A percentile compares a stretch with the other conserved stretches of the same genome.
These are phyloP conservation scores for Eclectus roratus DNA, from an alignment of 2,113 vertebrate species.

Conservation along the genomic window DNA sequence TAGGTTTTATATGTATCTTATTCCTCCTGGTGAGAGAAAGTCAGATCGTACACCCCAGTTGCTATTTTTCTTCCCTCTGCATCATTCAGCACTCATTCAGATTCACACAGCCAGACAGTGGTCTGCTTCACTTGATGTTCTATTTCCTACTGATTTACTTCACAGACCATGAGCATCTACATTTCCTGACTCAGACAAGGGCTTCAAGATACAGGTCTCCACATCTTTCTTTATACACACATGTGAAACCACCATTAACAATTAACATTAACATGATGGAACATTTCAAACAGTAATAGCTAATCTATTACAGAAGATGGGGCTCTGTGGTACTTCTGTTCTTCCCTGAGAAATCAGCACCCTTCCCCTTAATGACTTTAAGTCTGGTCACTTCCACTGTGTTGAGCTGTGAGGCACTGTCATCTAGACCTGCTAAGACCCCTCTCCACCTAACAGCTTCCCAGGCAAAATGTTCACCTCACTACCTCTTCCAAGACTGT, in stretches of 20 bases:
- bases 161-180: neutral
- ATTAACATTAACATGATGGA: neutral
- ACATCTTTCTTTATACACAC: neutral
- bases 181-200: neutral
- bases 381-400: neutral
- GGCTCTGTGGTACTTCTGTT: neutral
- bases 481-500: neutral
- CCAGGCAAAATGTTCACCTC: neutral
- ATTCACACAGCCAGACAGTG: neutral
- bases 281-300: neutral
- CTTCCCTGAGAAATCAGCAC: neutral
- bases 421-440: neutral
- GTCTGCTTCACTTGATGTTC: neutral
- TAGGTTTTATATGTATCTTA: neutral
- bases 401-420: neutral
- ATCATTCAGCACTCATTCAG: neutral
- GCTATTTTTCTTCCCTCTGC: neutral
- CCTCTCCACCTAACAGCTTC: neutral
- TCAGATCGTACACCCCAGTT: neutral
- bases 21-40: neutral
- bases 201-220: neutral
- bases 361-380: accelerated
- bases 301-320: neutral
- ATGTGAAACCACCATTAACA: neutral
- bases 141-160: neutral